Percentiles rank a stretch among this genome's conserved stretches.
phyloP scores from a whole-genome alignment of 2,888 invertebrate genomes.

The Pomacea canaliculata region DNA sequence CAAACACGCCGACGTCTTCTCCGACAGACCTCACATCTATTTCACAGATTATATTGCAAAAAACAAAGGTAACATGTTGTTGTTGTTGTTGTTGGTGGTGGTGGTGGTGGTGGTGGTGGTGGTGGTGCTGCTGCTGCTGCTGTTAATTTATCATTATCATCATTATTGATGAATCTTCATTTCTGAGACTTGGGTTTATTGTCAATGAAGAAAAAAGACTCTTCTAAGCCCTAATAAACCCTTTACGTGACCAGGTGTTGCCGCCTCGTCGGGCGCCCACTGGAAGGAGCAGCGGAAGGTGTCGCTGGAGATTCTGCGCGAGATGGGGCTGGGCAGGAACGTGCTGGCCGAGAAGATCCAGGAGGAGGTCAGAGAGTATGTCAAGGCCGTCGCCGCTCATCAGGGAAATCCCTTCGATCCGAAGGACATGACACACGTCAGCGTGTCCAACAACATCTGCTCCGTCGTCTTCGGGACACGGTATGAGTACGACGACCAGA shows the following conservation, averaged over 20 bases:
- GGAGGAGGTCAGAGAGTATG: constrained; percentile 26
- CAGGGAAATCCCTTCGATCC: constrained; percentile 19
- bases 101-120: too few species aligned
- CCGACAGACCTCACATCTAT: too few species aligned
- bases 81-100: too few species aligned
- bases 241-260: constrained; percentile 12
- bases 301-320: constrained; percentile 19
- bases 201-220: too few species aligned
- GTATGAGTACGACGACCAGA: constrained; percentile 22
- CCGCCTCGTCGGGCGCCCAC: constrained; percentile 11
- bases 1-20: too few species aligned
- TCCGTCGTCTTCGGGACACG: constrained; percentile 22
- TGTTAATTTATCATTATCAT: too few species aligned
- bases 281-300: constrained; percentile 29
- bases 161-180: too few species aligned
- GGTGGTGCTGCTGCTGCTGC: too few species aligned
- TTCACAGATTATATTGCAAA: too few species aligned
- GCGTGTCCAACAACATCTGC: constrained; percentile 29
- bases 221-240: not conserved
- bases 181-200: too few species aligned
- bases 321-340: constrained; percentile 28
- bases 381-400: constrained; percentile 1
- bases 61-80: too few species aligned
- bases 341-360: constrained; percentile 24
- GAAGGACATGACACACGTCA: constrained; percentile 3